Conservation (phyloP, 2,797 vertebrate genomes). For the Semotilus atromaculatus region DNA sequence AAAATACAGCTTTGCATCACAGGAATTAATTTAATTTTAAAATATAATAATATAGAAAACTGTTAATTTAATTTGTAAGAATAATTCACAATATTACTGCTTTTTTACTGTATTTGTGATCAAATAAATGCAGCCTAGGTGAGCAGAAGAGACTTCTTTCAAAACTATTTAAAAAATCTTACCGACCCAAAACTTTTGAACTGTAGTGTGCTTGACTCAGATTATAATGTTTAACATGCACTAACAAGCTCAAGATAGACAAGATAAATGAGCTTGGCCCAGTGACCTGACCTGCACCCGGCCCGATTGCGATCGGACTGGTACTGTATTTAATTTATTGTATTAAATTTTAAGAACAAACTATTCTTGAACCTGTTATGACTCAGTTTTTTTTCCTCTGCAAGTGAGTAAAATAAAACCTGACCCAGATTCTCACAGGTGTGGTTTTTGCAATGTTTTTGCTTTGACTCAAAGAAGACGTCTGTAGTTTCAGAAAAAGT, state of each 20-base stretch:
- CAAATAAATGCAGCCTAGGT: neutral
- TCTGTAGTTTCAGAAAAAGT: neutral
- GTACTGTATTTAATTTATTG: neutral
- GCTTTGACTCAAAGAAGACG: neutral
- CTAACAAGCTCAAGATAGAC: neutral
- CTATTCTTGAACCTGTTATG: neutral
- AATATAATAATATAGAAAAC: neutral
- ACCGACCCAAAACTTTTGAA: neutral
- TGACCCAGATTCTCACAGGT: constrained; percentile 14
- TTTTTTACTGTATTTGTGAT: neutral
- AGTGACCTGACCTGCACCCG: neutral
- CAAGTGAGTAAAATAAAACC: constrained; percentile 3
- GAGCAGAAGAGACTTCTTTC: neutral
- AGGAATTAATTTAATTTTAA: neutral
- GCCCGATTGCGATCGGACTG: neutral
- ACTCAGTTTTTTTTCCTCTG: neutral
- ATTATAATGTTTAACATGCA: neutral
- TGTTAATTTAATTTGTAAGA: neutral
- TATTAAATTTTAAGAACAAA: neutral
- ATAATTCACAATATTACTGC: neutral
- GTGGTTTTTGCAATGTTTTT: constrained; percentile 9
- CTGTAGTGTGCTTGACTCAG: neutral
- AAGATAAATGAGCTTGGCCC: neutral
- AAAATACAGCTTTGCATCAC: neutral
- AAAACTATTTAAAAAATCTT: neutral